Percentiles rank a stretch among this genome's conserved stretches.
Conservation (phyloP, 2,888 invertebrate species). For the Leucoma salicis region DNA sequence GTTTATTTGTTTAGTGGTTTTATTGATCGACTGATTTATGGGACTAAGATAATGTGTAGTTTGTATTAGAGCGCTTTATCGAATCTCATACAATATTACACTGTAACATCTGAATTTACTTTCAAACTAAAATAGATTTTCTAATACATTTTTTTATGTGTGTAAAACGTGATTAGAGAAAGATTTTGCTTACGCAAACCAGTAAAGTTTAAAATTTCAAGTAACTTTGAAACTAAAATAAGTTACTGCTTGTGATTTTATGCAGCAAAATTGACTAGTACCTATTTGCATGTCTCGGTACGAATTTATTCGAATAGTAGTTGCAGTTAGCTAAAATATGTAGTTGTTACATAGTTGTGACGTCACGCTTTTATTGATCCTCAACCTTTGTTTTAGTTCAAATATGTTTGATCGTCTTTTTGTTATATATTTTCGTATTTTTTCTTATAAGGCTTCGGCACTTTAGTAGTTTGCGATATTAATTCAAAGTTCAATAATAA, state of each 20-base stretch:
- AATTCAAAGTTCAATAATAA: too few species aligned
- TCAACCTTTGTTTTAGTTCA: too few species aligned
- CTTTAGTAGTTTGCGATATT: too few species aligned
- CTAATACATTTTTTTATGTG: neutral
- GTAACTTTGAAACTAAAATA: neutral
- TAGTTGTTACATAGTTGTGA: too few species aligned
- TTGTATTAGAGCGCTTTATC: constrained; percentile 58
- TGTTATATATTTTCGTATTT: too few species aligned
- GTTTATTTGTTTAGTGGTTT: neutral
- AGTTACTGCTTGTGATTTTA: constrained; percentile 19
- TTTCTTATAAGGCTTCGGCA: too few species aligned
- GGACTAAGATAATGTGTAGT: constrained; percentile 8
- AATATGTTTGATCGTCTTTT: too few species aligned
- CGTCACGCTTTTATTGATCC: too few species aligned
- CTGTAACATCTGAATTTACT: constrained; percentile 42
- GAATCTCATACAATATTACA: constrained; percentile 80
- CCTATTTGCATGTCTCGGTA: constrained; percentile 58
- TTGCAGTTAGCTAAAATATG: constrained; percentile 43
- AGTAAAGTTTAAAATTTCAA: too few species aligned
- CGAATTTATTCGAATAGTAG: constrained; percentile 53
- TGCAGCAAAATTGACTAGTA: too few species aligned
- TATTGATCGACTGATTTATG: constrained; percentile 18
- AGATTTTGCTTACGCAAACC: neutral
- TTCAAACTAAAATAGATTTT: constrained; percentile 26
- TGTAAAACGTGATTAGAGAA: neutral